Evolutionary conservation across 1,140 invertebrate species (phyloP), one percentile per base, ranked within the genome.

Genomic region (Papilio helenus): DNA sequence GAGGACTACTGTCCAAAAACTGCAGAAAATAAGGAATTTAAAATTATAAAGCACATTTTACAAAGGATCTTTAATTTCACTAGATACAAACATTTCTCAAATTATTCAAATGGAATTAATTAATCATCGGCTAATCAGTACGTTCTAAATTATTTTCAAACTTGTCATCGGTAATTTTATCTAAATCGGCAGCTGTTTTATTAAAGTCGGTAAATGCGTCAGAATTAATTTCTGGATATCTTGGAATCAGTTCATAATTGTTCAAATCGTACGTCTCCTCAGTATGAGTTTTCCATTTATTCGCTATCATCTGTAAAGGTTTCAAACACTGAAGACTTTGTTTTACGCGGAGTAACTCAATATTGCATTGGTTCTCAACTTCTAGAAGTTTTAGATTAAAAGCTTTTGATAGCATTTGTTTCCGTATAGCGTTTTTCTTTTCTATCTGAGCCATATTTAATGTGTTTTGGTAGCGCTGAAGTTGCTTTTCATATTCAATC

Each of bases 331-430:
- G 93, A 23, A 95, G 86, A 79, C 90, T 95, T 84, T 95, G 95
- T 83, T 95, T 95, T 12, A 95, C 94, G 73, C 94, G 86, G 44
- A 94, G 83, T 55, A 95, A 84, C 86, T 95, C 95, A 80, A 95
- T 89, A 82, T 95, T 95, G 85, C 95, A 95, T 90, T 95, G 95
- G 86, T 95, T 95, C 90, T 95, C 95, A 7, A 95, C 93, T 90
- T 95, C 95, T 39, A 95, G 78, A 55, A 95, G 85, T 80, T 95
- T 93, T 18, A 93, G 72, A 82, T 92, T 94, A 81, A 93, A 95
- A 80, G 94, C 93, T 84, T 93, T 93, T 20, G 93, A 85, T 42
- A 95, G 86, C 86, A 95, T 94, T 88, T 95, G 93, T 79, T 94
- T 94, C 82, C 92, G 85, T 34, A 94, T 93, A 23, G 92, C 92